A percentile compares a stretch with the other conserved stretches of the same genome.
Evolutionary conservation across 2,113 vertebrate species (phyloP).

Genomic region (Psammodynastes pulverulentus): DNA sequence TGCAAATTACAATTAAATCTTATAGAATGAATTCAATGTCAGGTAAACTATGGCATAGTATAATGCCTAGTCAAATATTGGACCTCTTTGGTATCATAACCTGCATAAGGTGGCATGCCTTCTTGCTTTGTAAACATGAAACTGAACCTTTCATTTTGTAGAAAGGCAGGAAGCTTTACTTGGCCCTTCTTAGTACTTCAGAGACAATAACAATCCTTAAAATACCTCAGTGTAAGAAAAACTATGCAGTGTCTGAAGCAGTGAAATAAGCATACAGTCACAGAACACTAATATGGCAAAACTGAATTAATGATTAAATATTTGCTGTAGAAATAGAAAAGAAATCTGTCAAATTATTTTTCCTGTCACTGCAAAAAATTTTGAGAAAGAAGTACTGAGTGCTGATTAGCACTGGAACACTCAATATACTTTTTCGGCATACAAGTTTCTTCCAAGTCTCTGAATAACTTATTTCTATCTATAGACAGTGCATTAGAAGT

Average conservation of each 20-base stretch:
- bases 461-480: not conserved
- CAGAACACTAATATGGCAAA: not conserved
- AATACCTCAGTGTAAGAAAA: not conserved
- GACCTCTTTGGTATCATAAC: not conserved
- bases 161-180: not conserved
- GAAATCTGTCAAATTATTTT: not conserved
- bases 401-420: not conserved
- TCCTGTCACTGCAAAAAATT: not conserved
- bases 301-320: not conserved
- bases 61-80: not conserved
- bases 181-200: not conserved
- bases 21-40: not conserved
- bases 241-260: not conserved
- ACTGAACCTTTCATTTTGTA: not conserved
- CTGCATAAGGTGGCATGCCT: not conserved
- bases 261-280: not conserved
- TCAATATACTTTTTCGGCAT: not conserved
- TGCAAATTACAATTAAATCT: not conserved
- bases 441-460: not conserved
- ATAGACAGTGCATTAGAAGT: not conserved
- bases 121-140: not conserved
- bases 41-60: not conserved
- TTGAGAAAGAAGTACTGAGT: not conserved
- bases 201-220: not conserved
- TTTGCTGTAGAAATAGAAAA: not conserved